Conservation (phyloP, 2,888 invertebrate genomes). For the Drosophila helvetica region DNA sequence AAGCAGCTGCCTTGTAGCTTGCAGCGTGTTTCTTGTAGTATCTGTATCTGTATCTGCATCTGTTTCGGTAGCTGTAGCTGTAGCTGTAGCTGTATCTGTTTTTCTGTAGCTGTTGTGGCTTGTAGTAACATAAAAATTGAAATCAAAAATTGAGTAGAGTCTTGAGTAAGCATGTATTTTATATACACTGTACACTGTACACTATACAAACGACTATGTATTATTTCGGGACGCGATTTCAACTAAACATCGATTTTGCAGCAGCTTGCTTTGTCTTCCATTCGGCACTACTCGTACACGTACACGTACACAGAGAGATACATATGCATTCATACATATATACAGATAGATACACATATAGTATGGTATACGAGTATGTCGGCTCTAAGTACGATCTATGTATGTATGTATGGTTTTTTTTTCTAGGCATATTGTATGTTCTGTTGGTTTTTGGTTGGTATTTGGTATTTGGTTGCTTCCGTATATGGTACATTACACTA, state of each 20-base stretch:
- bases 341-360: conserved; percentile 18
- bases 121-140: conserved; percentile 2
- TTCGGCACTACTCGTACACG: conserved; percentile 5
- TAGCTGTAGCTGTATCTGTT: not conserved
- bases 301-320: not conserved
- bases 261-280: conserved; percentile 40
- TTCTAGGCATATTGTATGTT: conserved; percentile 42
- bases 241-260: conserved; percentile 45
- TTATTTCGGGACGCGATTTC: conserved; percentile 18
- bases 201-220: conserved; percentile 17
- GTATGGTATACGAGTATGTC: conserved; percentile 9
- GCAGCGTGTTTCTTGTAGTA: conserved; percentile 27
- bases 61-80: conserved; percentile 7
- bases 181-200: conserved; percentile 36
- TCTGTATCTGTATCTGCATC: conserved; percentile 19
- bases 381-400: conserved; percentile 47
- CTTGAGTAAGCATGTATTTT: conserved; percentile 7
- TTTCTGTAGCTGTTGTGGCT: not conserved
- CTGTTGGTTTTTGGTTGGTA: conserved; percentile 25
- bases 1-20: conserved; percentile 42
- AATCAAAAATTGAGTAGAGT: conserved; percentile 4
- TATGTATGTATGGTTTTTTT: conserved; percentile 30
- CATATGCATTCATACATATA: conserved; percentile 20
- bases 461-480: conserved; percentile 44
- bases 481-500: conserved; percentile 46